phyloP scores from a whole-genome alignment of 1,140 invertebrate genomes.

The Procambarus virginalis region DNA sequence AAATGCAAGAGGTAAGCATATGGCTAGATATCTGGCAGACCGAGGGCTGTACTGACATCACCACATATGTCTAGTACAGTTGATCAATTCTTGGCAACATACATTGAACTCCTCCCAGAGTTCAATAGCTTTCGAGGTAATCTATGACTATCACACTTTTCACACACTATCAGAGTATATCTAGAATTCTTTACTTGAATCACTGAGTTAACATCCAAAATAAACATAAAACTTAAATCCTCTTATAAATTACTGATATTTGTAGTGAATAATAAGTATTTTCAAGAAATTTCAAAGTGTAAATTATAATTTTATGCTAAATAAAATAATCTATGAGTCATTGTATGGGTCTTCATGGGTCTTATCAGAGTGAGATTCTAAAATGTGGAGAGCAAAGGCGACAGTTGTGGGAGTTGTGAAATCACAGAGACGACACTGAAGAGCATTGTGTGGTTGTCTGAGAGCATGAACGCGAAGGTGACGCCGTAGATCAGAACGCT shows the following conservation, averaged over 20 bases:
- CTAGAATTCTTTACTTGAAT: not conserved
- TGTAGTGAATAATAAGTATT: not conserved
- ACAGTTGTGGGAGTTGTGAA: conserved; percentile 28
- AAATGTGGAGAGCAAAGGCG: conserved; percentile 70
- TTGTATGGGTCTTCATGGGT: conserved; percentile 51
- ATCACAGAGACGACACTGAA: conserved; percentile 67
- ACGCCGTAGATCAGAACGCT: conserved; percentile 52
- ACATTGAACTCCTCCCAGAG: not conserved
- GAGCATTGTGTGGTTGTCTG: conserved; percentile 41
- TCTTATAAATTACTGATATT: not conserved
- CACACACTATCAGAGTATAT: not conserved
- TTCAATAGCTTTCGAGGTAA: not conserved
- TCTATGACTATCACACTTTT: not conserved
- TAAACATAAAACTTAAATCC: not conserved
- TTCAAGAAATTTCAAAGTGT: not conserved
- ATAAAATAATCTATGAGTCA: not conserved
- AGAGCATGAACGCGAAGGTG: conserved; percentile 58
- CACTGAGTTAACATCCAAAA: not conserved
- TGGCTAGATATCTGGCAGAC: conserved; percentile 1
- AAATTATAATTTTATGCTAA: not conserved
- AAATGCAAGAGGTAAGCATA: not conserved
- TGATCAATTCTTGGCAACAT: not conserved
- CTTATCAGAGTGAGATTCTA: conserved; percentile 70
- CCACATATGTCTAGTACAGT: not conserved
- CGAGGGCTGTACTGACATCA: not conserved